phyloP scores from a whole-genome alignment of 2,888 invertebrate genomes.

The Lampropteryx suffumata region DNA sequence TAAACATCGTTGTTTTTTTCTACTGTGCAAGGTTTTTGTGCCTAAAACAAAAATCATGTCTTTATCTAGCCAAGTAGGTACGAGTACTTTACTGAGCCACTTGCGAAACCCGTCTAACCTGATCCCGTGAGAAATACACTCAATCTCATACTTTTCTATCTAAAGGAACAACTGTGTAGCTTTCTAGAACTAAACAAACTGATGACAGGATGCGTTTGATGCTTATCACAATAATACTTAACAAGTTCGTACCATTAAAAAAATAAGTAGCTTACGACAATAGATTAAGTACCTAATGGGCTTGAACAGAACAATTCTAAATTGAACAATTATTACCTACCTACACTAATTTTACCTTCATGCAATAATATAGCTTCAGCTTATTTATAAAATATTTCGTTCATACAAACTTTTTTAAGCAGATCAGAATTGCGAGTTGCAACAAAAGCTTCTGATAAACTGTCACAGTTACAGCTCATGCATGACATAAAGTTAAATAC shows the following conservation, averaged over 20 bases:
- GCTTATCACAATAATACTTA: not conserved
- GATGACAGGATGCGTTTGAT: not conserved
- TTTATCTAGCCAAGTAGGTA: not conserved
- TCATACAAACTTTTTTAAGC: too few relatives aligned
- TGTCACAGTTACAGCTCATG: too few relatives aligned
- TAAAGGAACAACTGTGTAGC: slow-evolving; percentile 24
- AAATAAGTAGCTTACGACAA: too few relatives aligned
- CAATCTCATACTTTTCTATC: slow-evolving; percentile 32
- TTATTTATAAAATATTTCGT: too few relatives aligned
- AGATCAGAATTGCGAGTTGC: too few relatives aligned
- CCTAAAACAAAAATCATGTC: slow-evolving; percentile 20
- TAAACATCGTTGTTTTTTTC: slow-evolving; percentile 7
- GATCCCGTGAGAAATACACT: slow-evolving; percentile 33
- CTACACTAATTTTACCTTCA: too few relatives aligned
- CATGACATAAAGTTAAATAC: too few relatives aligned
- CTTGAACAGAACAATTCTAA: too few relatives aligned
- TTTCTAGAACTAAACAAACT: slow-evolving; percentile 28
- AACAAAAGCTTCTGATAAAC: too few relatives aligned
- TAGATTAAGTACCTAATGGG: too few relatives aligned
- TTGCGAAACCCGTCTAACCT: slow-evolving; percentile 30
- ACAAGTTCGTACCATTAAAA: not conserved
- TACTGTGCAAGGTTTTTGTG: not conserved
- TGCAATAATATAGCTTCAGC: too few relatives aligned
- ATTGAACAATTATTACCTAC: too few relatives aligned
- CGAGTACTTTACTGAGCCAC: slow-evolving; percentile 21